Evolutionary conservation across 2,888 invertebrate genomes (phyloP).

Genomic region (Nomada fabriciana): DNA sequence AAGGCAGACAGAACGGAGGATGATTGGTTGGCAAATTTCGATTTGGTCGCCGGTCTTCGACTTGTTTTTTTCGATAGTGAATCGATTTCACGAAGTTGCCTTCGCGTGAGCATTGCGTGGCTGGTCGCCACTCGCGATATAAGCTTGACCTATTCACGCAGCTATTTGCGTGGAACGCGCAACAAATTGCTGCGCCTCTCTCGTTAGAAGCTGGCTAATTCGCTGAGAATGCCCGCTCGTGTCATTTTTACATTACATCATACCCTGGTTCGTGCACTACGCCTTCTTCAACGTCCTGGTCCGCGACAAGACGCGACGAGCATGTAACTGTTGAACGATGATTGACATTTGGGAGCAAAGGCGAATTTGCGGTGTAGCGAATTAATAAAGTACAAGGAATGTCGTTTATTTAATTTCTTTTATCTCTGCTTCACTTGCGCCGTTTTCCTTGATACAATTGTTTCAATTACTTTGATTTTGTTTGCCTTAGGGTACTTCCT

Average conservation of each 20-base stretch:
- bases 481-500: no score
- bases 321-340: no score
- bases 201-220: conserved; percentile 52
- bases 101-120: conserved; percentile 8
- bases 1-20: background rate
- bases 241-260: conserved; percentile 46
- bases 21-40: conserved; percentile 27
- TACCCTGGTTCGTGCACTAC: background rate
- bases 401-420: no score
- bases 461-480: no score
- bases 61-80: conserved; percentile 54
- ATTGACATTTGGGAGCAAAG: no score
- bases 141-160: conserved; percentile 59
- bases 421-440: no score
- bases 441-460: no score
- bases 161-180: conserved; percentile 66
- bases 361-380: no score
- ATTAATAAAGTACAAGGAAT: no score
- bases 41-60: conserved; percentile 19
- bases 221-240: conserved; percentile 22
- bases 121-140: conserved; percentile 28
- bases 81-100: conserved; percentile 40
- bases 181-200: conserved; percentile 66
- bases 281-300: background rate
- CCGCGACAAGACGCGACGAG: no score